Evolutionary conservation across 1,140 invertebrate genomes (phyloP), one percentile per base, ranked within the genome.

Genomic region (Rhopalosiphum maidis): DNA sequence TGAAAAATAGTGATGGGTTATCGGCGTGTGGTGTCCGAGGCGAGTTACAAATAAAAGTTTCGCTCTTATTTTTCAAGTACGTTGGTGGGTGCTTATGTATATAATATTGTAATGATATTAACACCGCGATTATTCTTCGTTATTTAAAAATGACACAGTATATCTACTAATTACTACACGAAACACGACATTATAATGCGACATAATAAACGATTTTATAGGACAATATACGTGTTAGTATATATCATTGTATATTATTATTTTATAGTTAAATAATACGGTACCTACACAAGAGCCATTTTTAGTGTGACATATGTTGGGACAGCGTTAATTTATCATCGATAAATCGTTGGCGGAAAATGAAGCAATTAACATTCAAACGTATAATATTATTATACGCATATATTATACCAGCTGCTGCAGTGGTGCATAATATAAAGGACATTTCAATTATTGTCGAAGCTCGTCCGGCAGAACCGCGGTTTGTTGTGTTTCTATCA

Each of bases 291-390:
- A 86, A 30, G 43, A 86, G 25, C 2, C 25, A 43, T 86, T 86
- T 86, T 46, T 43, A 43, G 41, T 46, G 85, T 23, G 25, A 46
- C 25, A 86, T 5, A 5, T 85, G 35, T 85, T 43, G 41, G n/a
- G 60, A n/a, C 60, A n/a, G n/a, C 30, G 60, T n/a, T 77, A n/a
- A n/a, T 77, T 77, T 77, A 77, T 77, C 18, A 77, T 35, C 60
- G 30, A 88, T 48, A 88, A n/a, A 88, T n/a, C 8, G 46, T 35
- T 5, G 46, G 86, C 37, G 15, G 86, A 48, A 48, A 88, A 88
- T 48, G 43, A 88, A 48, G 86, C 86, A 48, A 88, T 88, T 48
- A 48, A 88, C 46, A 48, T 88, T 88, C 86, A 88, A 88, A 88
- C 30, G 21, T 11, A 68, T 68, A 30, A 18, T n/a, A 30, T 60